Evolutionary conservation across 2,888 invertebrate genomes (phyloP), one percentile per base, ranked within the genome.

Genomic region (Agapostemon virescens): DNA sequence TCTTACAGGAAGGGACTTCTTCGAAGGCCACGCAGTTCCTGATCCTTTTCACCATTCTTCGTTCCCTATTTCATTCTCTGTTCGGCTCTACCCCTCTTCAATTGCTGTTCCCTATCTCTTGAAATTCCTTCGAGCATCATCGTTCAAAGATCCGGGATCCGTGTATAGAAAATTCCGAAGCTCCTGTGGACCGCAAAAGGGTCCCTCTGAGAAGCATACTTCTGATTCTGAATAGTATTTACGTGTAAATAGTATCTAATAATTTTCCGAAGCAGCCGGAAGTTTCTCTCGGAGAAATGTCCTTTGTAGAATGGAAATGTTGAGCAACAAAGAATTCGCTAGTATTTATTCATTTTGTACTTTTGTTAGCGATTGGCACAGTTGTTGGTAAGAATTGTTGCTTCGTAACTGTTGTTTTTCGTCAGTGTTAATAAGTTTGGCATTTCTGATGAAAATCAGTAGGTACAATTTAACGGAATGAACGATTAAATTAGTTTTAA

Each of bases 161-260:
- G 64, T 82, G 69, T 79, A 74, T 70, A 77, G 71, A 69, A 79
- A 83, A 87, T 87, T 77, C 78, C 84, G 69, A 79, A 83, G 81
- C 81, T 67, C 69, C 80, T 68, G 68, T 68, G 67, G 40, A 77
- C 69, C 63, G 67, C 68, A 64, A 72, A 81, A 78, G 72, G 76
- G 69, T 26, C 67, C 26, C 20, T 69, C n/a, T 64, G 74, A 45
- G 75, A 83, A 63, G 83, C 80, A 80, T 78, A 67, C 76, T 76
- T 77, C 55, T 42, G 66, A 83, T 71, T 74, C 77, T 72, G 68
- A 73, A 69, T 55, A 73, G 69, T 77, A 84, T 80, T 80, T 80
- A 69, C 67, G 77, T 40, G 71, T 42, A 78, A 70, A 80, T 74
- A 76, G 33, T 64, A 80, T 75, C 72, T 69, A 36, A 26, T 55